Evolutionary conservation across 1,140 invertebrate genomes (phyloP).

Genomic region (Belonocnema kinseyi): DNA sequence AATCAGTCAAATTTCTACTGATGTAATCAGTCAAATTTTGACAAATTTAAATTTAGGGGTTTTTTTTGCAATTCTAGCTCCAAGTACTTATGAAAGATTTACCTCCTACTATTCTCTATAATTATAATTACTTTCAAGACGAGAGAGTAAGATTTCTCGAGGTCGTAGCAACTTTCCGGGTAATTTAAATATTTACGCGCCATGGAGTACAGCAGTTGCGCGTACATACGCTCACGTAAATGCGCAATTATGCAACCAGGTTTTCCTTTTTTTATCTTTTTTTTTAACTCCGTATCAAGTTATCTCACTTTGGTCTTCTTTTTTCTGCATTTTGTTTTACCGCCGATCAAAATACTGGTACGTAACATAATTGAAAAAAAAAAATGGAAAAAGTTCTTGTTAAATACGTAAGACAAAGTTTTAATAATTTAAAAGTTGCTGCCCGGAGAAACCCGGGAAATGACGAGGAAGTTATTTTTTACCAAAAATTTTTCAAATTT

Average conservation of each 20-base stretch:
- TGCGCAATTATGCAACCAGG: slow-evolving; percentile 19
- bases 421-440: too few species aligned
- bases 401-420: too few species aligned
- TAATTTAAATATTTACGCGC: slow-evolving; percentile 31
- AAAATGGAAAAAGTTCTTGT: too few species aligned
- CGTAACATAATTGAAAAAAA: too few species aligned
- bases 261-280: neutral
- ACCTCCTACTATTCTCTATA: neutral
- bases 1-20: too few species aligned
- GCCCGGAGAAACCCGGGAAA: too few species aligned
- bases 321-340: neutral
- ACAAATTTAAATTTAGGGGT: too few species aligned
- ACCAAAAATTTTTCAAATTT: too few species aligned
- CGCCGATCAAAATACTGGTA: neutral
- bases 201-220: slow-evolving; percentile 22
- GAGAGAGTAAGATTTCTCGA: slow-evolving; percentile 31
- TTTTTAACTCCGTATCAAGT: slow-evolving; percentile 7
- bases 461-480: too few species aligned
- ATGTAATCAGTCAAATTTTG: too few species aligned
- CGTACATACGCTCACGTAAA: slow-evolving; percentile 26
- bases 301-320: neutral
- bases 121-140: slow-evolving; percentile 28
- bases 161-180: slow-evolving; percentile 26
- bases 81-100: neutral
- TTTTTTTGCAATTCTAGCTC: neutral